Conservation (phyloP, 2,113 vertebrate genomes). For the Catagonus wagneri region DNA sequence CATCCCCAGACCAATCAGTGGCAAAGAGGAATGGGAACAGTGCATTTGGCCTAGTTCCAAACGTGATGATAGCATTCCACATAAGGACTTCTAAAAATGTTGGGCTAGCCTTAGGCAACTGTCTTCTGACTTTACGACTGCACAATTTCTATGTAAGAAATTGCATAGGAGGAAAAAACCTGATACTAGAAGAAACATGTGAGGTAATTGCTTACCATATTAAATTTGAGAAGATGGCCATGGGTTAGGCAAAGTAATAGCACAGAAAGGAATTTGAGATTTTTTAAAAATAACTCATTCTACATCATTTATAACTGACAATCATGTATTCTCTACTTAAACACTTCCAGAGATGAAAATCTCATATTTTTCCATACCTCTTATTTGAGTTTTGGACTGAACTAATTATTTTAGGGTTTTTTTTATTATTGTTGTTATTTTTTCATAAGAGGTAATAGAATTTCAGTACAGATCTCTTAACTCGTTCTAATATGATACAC, state of each 20-base stretch:
- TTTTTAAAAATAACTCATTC: not conserved
- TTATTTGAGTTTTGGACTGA: conserved; percentile 6
- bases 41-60: not conserved
- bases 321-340: not conserved
- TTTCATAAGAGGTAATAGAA: not conserved
- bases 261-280: not conserved
- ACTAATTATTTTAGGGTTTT: not conserved
- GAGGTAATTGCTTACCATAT: not conserved
- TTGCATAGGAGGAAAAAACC: not conserved
- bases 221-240: not conserved
- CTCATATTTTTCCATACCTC: not conserved
- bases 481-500: not conserved
- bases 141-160: not conserved
- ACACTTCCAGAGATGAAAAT: not conserved
- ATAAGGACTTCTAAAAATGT: not conserved
- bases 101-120: not conserved
- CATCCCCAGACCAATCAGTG: not conserved
- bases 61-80: not conserved
- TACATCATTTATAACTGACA: not conserved
- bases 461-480: not conserved
- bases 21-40: not conserved
- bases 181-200: not conserved
- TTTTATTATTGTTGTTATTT: not conserved
- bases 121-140: not conserved
- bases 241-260: not conserved